These are phyloP conservation scores for Uromys caudimaculatus DNA, from an alignment of 2,797 vertebrate genomes.

Conservation along the genomic window DNA sequence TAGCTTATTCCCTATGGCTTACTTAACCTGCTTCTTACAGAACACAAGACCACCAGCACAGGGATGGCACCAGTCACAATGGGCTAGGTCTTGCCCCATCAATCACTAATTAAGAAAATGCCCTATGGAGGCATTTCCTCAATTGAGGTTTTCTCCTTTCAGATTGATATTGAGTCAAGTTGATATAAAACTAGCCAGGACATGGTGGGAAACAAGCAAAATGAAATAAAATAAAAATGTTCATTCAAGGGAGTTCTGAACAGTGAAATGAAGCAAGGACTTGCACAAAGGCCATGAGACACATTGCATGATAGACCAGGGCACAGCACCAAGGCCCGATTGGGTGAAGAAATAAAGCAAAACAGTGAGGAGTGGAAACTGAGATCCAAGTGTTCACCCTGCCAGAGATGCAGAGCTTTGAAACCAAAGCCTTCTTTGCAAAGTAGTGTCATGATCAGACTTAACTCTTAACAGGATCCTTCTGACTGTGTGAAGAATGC, in stretches of 20 bases:
- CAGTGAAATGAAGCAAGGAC: not conserved
- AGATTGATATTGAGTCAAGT: not conserved
- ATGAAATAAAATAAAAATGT: not conserved
- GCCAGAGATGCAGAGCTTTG: not conserved
- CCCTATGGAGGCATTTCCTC: not conserved
- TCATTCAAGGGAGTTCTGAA: accelerated
- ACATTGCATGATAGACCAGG: not conserved
- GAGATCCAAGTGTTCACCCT: not conserved
- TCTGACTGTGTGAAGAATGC: not conserved
- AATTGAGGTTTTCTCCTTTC: not conserved
- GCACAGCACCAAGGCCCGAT: not conserved
- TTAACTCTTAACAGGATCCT: not conserved
- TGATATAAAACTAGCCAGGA: not conserved
- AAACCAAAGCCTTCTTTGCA: not conserved
- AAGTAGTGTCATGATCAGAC: not conserved
- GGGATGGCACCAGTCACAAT: not conserved
- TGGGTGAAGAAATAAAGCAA: not conserved
- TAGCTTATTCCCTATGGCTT: not conserved
- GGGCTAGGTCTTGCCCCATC: not conserved
- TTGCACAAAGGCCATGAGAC: not conserved
- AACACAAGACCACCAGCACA: not conserved
- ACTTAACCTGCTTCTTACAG: not conserved
- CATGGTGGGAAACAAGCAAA: not conserved
- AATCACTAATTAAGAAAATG: not conserved
- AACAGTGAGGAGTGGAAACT: not conserved